Base-by-base conservation (phyloP, 2,797 vertebrate genomes). In the Lacerta agilis region DNA sequence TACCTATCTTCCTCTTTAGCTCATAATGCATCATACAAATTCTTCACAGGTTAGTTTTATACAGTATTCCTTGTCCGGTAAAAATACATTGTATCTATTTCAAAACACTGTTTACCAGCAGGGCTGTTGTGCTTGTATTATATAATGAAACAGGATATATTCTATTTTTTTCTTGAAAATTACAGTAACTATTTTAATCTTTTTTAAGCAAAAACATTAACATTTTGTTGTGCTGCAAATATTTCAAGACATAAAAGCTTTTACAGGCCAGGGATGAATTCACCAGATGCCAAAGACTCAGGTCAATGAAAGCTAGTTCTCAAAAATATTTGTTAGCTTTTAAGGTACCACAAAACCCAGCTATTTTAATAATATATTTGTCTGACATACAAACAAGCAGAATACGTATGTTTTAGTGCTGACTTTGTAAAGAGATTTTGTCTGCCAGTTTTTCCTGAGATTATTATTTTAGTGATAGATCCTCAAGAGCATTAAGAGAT, bases 401-500 rank as follows among this genome's bases (percentile, higher is more conserved):
- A 85, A 86, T 11, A 76, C 82, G 8, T 71, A 55, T 82, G 45
- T 87, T 58, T 87, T 79, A 83, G 45, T 43, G 38, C 11, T 72
- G 49, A 15, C 4, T 71, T 88, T 18, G 8, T 78, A 61, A 43
- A 72, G 36, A 72, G 27, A 25, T 55, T 87, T 87, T 71, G 9
- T 58, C 64, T 69, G 43, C 82, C 55, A 49, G 13, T 79, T 80
- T 92, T 76, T 90, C 93, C 93, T 13, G 85, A 90, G 91, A 91
- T 91, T 91, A 94, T 94, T 85, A 85, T 82, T 86, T 83, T 87
- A 29, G 36, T 76, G 36, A 61, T 86, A 81, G 49, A 73, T n/a
- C 17, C 36, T 81, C 55, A 61, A 87, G 49, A 81, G 29, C 17
- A 64, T 81, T 73, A 81, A 81, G 78, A n/a, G 43, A 33, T 73